Evolutionary conservation across 2,113 vertebrate species (phyloP).

Genomic region (Mixornis gularis): DNA sequence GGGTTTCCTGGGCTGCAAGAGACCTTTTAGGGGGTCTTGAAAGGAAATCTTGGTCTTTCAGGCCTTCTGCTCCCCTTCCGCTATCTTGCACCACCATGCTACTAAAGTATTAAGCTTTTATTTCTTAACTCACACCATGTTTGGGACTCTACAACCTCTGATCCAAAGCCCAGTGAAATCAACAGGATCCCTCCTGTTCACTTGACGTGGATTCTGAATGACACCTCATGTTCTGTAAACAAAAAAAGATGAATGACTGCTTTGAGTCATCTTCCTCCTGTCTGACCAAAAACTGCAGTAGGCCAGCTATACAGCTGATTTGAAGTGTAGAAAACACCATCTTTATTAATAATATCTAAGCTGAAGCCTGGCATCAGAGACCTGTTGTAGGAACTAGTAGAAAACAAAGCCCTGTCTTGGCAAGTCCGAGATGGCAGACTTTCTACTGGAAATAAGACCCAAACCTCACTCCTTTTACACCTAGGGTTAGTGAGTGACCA

Average conservation of each 20-base stretch:
- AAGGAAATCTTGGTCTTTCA: background rate
- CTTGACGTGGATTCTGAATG: background rate
- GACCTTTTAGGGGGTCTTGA: background rate
- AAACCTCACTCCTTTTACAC: background rate
- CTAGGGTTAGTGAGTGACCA: rapidly evolving
- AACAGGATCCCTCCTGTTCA: background rate
- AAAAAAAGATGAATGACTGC: background rate
- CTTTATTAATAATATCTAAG: slow-evolving; percentile 1
- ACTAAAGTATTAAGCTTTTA: background rate
- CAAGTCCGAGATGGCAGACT: background rate
- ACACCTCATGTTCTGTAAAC: background rate
- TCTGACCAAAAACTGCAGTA: background rate
- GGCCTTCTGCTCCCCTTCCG: background rate
- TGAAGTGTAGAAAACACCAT: background rate
- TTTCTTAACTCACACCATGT: background rate
- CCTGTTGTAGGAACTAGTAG: background rate
- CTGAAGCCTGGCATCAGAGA: background rate
- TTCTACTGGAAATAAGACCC: background rate
- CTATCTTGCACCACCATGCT: background rate
- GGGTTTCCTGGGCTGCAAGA: background rate
- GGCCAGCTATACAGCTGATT: background rate
- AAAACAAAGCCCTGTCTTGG: background rate
- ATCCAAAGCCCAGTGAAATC: background rate
- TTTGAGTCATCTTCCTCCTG: background rate
- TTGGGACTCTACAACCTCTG: background rate